Evolutionary conservation across 2,113 vertebrate genomes (phyloP).

Genomic region (Tamias sibiricus): DNA sequence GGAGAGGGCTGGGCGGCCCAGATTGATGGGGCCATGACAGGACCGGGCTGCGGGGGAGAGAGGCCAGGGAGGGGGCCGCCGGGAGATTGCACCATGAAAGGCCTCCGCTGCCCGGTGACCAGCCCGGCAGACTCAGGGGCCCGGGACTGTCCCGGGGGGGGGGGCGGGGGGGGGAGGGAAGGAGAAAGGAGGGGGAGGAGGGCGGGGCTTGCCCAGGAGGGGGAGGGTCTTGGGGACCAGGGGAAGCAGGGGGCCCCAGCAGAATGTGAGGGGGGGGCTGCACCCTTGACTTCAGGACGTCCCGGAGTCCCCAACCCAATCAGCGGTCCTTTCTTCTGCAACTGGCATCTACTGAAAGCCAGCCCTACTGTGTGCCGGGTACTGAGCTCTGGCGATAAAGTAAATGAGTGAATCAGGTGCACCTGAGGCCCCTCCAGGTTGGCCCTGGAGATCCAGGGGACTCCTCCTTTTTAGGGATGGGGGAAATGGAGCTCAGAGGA

Average conservation of each 20-base stretch:
- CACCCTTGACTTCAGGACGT: background rate
- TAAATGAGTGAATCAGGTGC: background rate
- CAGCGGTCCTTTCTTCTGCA: background rate
- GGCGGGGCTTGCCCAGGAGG: background rate
- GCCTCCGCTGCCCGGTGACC: conserved; percentile 63
- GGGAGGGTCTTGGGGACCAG: background rate
- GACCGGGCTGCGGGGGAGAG: conserved; percentile 69
- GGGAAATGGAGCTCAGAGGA: background rate
- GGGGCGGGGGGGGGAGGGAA: no score
- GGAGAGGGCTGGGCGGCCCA: conserved; percentile 72
- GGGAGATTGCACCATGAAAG: conserved; percentile 80
- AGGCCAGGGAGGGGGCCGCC: conserved; percentile 56
- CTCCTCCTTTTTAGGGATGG: background rate
- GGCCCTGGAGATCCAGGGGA: background rate
- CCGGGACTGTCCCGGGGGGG: background rate
- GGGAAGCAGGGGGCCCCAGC: background rate
- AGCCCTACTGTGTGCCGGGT: background rate
- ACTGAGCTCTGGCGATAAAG: background rate
- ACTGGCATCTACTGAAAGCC: background rate
- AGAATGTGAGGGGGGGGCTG: background rate
- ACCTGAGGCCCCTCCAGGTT: background rate
- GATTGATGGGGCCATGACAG: conserved; percentile 82
- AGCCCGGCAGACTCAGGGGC: background rate
- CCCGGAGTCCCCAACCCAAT: background rate
- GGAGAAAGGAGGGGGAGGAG: fast-evolving